A percentile compares a stretch with the other conserved stretches of the same genome.
These are phyloP conservation scores for Mamestra brassicae DNA, from an alignment of 2,888 invertebrate genomes.

Conservation along the genomic window DNA sequence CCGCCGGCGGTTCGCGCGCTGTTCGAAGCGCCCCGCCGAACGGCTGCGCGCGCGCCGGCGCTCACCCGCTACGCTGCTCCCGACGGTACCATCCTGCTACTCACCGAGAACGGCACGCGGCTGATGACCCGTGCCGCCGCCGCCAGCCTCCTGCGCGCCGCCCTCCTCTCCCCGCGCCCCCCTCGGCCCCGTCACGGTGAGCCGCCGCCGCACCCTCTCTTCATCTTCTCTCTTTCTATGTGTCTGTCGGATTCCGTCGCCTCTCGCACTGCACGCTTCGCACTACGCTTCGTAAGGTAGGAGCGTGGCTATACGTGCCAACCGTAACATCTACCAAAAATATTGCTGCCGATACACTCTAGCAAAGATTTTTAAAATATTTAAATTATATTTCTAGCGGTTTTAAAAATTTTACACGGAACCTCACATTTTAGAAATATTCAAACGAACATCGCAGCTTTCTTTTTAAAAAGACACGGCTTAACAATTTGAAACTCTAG, in stretches of 20 bases:
- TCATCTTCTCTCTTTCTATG: slow-evolving; percentile 84
- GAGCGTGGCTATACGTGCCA: slow-evolving; percentile 79
- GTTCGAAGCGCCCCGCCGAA: slow-evolving; percentile 87
- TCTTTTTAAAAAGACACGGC: slow-evolving; percentile 55
- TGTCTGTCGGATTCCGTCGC: slow-evolving; percentile 88
- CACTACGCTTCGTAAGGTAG: slow-evolving; percentile 88
- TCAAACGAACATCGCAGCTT: slow-evolving; percentile 54
- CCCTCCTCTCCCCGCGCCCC: slow-evolving; percentile 90
- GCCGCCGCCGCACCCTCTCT: slow-evolving; percentile 88
- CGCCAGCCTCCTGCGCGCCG: slow-evolving; percentile 89
- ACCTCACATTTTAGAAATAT: slow-evolving; percentile 55
- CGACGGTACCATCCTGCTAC: slow-evolving; percentile 92
- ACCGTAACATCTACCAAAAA: slow-evolving; percentile 37
- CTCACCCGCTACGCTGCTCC: slow-evolving; percentile 92
- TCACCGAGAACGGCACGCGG: slow-evolving; percentile 92
- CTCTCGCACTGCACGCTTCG: slow-evolving; percentile 90
- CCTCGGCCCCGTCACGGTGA: slow-evolving; percentile 89
- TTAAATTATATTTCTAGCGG: slow-evolving; percentile 47
- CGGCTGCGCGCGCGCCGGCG: slow-evolving; percentile 86
- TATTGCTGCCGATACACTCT: slow-evolving; percentile 50
- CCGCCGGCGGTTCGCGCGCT: slow-evolving; percentile 90
- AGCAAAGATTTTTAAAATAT: slow-evolving; percentile 32
- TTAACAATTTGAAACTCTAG: slow-evolving; percentile 59
- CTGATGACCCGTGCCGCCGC: slow-evolving; percentile 90
- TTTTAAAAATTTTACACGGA: slow-evolving; percentile 54